These are phyloP conservation scores for Frieseomelitta varia DNA, from an alignment of 1,140 invertebrate genomes.

Conservation along the genomic window DNA sequence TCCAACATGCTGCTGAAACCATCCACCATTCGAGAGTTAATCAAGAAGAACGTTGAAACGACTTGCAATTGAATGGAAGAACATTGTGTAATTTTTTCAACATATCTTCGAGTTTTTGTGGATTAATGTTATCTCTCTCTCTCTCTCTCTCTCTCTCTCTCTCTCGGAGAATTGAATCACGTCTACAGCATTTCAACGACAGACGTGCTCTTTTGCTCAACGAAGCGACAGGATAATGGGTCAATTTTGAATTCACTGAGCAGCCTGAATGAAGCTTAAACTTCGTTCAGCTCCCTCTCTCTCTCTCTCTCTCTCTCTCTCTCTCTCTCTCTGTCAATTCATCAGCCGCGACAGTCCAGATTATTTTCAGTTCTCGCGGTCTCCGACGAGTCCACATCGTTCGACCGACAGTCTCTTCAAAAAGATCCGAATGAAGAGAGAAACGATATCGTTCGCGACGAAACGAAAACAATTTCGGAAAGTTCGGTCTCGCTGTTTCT, in stretches of 20 bases:
- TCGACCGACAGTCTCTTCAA: not conserved
- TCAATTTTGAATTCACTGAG: constrained; percentile 56
- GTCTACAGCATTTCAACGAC: constrained; percentile 7
- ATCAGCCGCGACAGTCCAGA: constrained; percentile 1
- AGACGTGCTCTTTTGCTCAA: constrained; percentile 33
- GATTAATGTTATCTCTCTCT: not conserved
- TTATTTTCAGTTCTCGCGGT: constrained; percentile 47
- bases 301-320: not conserved
- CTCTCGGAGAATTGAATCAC: constrained; percentile 15
- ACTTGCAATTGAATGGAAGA: not conserved
- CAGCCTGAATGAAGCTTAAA: constrained; percentile 52
- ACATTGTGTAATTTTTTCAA: not conserved
- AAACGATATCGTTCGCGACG: not conserved
- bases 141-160: not conserved
- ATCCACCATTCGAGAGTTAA: too few relatives aligned
- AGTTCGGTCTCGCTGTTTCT: not conserved
- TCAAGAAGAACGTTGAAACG: not conserved
- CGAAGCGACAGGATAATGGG: constrained; percentile 44
- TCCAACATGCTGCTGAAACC: too few relatives aligned
- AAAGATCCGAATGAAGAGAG: not conserved
- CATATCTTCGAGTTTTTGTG: constrained; percentile 13
- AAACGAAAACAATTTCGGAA: not conserved
- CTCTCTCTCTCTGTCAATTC: not conserved
- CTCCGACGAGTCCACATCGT: not conserved
- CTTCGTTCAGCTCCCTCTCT: not conserved